These are phyloP conservation scores for Meandrusa payeni DNA, from an alignment of 2,888 invertebrate genomes.

Conservation along the genomic window DNA sequence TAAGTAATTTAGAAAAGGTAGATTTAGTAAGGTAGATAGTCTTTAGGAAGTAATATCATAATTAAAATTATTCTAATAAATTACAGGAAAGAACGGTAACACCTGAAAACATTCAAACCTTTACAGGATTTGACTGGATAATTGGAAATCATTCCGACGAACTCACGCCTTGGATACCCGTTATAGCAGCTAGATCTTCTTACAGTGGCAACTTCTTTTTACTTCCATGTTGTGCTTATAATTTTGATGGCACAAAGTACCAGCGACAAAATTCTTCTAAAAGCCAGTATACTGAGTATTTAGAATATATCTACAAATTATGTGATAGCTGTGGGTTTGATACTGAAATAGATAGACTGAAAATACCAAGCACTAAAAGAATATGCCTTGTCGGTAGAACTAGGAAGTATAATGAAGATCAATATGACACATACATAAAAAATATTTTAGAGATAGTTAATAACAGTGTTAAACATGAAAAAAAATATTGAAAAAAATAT, in stretches of 20 bases:
- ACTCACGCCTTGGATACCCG: constrained; percentile 98
- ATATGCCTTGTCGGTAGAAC: constrained; percentile 86
- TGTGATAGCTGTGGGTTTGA: constrained; percentile 87
- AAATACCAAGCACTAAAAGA: constrained; percentile 98
- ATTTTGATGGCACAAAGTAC: constrained; percentile 93
- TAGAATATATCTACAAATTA: constrained; percentile 83
- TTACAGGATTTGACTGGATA: constrained; percentile 92
- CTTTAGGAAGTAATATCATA: neutral
- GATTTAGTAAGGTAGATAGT: too few relatives aligned
- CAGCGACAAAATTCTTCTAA: constrained; percentile 84
- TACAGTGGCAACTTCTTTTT: constrained; percentile 90
- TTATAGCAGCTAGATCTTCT: constrained; percentile 91
- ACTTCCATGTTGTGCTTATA: constrained; percentile 96
- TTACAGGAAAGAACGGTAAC: constrained; percentile 84
- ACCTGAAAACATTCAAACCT: constrained; percentile 84
- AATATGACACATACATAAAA: constrained; percentile 51
- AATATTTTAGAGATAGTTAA: constrained; percentile 70
- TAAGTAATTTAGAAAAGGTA: constrained; percentile 55
- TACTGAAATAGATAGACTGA: constrained; percentile 88
- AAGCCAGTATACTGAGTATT: constrained; percentile 90
- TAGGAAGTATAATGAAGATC: constrained; percentile 60
- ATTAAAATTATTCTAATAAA: constrained; percentile 8
- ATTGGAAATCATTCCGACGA: constrained; percentile 99
- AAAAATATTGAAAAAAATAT: constrained; percentile 33
- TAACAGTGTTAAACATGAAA: constrained; percentile 30